Evolutionary conservation across 1,140 invertebrate species (phyloP), one percentile per base, ranked within the genome.

Genomic region (Holotrichia oblita): DNA sequence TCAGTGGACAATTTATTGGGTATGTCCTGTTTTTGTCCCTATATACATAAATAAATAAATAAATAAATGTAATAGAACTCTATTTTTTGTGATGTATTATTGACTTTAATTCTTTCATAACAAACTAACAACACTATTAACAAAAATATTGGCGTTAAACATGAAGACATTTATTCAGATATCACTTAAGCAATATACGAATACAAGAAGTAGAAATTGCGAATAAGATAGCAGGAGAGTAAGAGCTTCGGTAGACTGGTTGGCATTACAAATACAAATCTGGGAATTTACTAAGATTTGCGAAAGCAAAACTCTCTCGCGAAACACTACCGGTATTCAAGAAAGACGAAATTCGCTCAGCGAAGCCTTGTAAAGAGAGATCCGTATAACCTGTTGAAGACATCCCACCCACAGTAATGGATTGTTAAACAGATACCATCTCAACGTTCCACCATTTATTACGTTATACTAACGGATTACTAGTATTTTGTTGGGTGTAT

Each of bases 251-350:
- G n/a, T n/a, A 48, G 44, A 48, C 12, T 10, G 44, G 1, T 10
- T 14, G n/a, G 44, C 44, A 12, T 48, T 48, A 48, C 44, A 48
- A 48, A n/a, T n/a, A n/a, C n/a, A n/a, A n/a, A 48, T 48, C 44
- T 48, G n/a, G 44, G 44, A 48, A 48, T 48, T 48, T 48, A 48
- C 44, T 48, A 48, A 48, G 44, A 48, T 48, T 12, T 48, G 44
- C 12, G 44, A 3, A 48, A 48, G 44, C 44, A 48, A 48, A 14
- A 48, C 44, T n/a, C n/a, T n/a, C n/a, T n/a, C n/a, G n/a, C n/a
- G 44, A n/a, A 48, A 48, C 44, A n/a, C 40, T 10, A 48, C 3
- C 12, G 44, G 0, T 3, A n/a, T n/a, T 9, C 12, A n/a, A 48
- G 12, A 14, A 48, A 48, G 44, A 48, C 44, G 44, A 3, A 12